Evolutionary conservation across 1,140 invertebrate genomes (phyloP), one percentile per base, ranked within the genome.

Genomic region (Thaumatotibia leucotreta): DNA sequence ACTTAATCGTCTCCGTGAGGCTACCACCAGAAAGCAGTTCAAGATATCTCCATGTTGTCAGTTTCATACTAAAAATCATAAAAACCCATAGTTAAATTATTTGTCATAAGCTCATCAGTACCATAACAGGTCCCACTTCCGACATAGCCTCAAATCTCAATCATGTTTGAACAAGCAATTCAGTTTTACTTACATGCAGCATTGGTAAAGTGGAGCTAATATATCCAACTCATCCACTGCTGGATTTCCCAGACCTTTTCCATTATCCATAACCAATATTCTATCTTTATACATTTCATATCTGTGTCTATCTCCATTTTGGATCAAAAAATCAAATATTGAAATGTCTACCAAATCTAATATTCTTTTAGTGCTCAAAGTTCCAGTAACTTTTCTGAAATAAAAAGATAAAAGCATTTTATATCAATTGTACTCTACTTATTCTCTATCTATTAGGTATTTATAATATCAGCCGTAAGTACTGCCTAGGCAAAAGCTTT

Each of bases 281-380:
- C 93, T 93, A 70, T 95, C 94, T 80, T 95, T 93, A 61, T 97
- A 93, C 2, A 95, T 93, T 91, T 99, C 97, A 81, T 97, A 98
- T 84, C 97, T 96, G 92, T 99, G 97, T 14, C 98, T 92, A 90
- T 99, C 98, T 0, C 97, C 98, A 92, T 99, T 99, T 84, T 97
- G 97, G 83, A 98, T 95, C 1, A 99, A 91, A 89, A 97, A 99
- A 91, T 99, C 98, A 85, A 99, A 98, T 69, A 98, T 94, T 1
- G 96, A 92, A 11, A 95, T 94, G 88, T 98, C 97, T 63, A 98
- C 93, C 35, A 99, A 92, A 89, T 99, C 97, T 58, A 98, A 90
- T 24, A 99, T 86, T 50, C 95, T 92, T 69, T 92, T 93, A 27
- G 88, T 92, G 63, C 91, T 89, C 63, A 94, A 73, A 73, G 91